These are phyloP conservation scores for Pseudomyrmex sp. DNA, from an alignment of 1,140 invertebrate genomes.

Conservation along the genomic window DNA sequence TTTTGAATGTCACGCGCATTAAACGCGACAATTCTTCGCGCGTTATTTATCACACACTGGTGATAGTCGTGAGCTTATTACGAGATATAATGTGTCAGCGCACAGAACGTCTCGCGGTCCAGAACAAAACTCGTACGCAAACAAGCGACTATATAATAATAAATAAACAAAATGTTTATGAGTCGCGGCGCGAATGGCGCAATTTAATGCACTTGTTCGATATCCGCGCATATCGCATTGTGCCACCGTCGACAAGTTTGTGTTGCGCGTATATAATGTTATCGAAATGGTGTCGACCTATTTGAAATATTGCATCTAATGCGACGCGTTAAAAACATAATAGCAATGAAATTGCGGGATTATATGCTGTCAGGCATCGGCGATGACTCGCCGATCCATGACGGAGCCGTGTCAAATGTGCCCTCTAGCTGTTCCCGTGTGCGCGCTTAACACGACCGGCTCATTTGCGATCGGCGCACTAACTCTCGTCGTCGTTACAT, in stretches of 20 bases:
- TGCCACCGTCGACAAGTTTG: constrained; percentile 5
- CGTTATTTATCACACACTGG: no score
- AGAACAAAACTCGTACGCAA: no score
- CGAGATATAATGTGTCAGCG: no score
- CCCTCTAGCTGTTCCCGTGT: constrained; percentile 74
- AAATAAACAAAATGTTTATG: no score
- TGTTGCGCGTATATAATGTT: not conserved
- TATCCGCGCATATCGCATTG: not conserved
- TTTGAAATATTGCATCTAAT: constrained; percentile 39
- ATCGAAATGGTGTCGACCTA: constrained; percentile 14
- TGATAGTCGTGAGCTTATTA: no score
- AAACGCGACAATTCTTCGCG: no score
- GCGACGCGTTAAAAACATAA: constrained; percentile 49
- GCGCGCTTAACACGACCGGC: constrained; percentile 73
- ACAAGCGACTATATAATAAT: no score
- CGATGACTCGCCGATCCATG: constrained; percentile 83
- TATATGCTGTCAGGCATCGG: constrained; percentile 51
- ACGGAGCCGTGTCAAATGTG: constrained; percentile 82
- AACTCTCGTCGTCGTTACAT: constrained; percentile 71
- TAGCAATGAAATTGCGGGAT: constrained; percentile 53
- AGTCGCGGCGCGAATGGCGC: not conserved
- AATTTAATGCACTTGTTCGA: not conserved
- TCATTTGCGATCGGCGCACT: constrained; percentile 76
- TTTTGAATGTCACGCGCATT: no score
- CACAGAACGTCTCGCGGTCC: no score